Percentiles rank a stretch among this genome's conserved stretches.
Evolutionary conservation across 2,113 vertebrate species (phyloP).

Genomic region (Cebidichthys violaceus): DNA sequence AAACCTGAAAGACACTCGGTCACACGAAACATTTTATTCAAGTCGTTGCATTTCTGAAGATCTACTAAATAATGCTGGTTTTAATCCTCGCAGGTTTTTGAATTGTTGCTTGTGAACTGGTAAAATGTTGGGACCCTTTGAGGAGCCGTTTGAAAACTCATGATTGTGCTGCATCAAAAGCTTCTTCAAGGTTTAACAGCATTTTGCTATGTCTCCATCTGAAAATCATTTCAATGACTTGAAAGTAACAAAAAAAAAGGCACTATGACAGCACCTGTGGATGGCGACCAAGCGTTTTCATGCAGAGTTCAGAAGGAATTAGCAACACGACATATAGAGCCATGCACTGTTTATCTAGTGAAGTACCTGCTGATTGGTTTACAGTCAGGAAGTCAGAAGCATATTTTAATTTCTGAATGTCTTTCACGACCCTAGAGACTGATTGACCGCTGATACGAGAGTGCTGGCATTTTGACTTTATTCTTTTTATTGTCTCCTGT

Average conservation of each 20-base stretch:
- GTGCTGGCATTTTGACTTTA: conserved; percentile 74
- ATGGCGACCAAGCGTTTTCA: background rate
- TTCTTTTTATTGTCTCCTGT: conserved; percentile 69
- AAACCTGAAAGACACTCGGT: background rate
- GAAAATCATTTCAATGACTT: conserved; percentile 8
- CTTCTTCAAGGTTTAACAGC: conserved; percentile 78
- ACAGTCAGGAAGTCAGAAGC: conserved; percentile 31
- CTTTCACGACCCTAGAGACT: conserved; percentile 5
- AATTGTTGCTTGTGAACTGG: conserved; percentile 88
- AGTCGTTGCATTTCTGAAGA: conserved; percentile 71
- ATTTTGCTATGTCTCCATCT: conserved; percentile 81
- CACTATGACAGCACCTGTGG: background rate
- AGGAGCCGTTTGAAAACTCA: conserved; percentile 75
- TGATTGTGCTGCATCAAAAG: conserved; percentile 43
- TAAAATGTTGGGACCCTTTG: conserved; percentile 89
- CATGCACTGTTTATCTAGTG: conserved; percentile 35
- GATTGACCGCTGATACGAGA: conserved; percentile 70
- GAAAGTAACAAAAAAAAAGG: background rate
- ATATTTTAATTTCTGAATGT: conserved; percentile 39
- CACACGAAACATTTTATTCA: conserved; percentile 58
- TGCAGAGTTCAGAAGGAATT: conserved; percentile 19
- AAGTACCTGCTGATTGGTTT: conserved; percentile 40
- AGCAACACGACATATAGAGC: conserved; percentile 60
- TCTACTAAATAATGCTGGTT: conserved; percentile 79
- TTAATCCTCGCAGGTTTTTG: conserved; percentile 85